These are phyloP conservation scores for Campoletis sonorensis DNA, from an alignment of 1,140 invertebrate species.

Conservation along the genomic window DNA sequence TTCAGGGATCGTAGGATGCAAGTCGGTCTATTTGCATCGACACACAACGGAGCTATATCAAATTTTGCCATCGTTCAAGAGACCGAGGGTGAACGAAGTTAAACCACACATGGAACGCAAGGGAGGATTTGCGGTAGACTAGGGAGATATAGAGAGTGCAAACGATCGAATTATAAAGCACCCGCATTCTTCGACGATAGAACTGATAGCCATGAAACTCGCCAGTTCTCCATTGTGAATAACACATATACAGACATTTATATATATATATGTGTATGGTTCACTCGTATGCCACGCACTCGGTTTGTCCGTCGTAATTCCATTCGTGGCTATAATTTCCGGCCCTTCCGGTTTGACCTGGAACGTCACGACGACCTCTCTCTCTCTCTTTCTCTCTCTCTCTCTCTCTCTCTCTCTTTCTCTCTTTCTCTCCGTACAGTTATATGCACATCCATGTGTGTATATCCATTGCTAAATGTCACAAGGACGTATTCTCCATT, in stretches of 20 bases:
- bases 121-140: conserved; percentile 3
- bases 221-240: conserved; percentile 20
- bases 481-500: background rate
- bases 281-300: background rate
- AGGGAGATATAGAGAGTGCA: conserved; percentile 53
- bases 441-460: background rate
- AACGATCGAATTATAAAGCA: conserved; percentile 61
- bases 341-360: conserved; percentile 35
- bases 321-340: conserved; percentile 68
- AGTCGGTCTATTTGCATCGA: conserved; percentile 14
- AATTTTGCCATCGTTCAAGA: background rate
- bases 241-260: background rate
- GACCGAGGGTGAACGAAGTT: background rate
- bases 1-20: background rate
- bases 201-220: conserved; percentile 27
- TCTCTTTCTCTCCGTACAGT: background rate
- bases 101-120: conserved; percentile 29
- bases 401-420: conserved; percentile 15
- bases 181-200: conserved; percentile 59
- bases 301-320: conserved; percentile 55
- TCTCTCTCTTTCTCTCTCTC: conserved; percentile 17
- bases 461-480: conserved; percentile 47
- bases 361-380: conserved; percentile 8
- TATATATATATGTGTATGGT: background rate
- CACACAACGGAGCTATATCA: conserved; percentile 14